Base-by-base conservation (phyloP, 2,888 invertebrate genomes). In the Meliscaeva auricollis region DNA sequence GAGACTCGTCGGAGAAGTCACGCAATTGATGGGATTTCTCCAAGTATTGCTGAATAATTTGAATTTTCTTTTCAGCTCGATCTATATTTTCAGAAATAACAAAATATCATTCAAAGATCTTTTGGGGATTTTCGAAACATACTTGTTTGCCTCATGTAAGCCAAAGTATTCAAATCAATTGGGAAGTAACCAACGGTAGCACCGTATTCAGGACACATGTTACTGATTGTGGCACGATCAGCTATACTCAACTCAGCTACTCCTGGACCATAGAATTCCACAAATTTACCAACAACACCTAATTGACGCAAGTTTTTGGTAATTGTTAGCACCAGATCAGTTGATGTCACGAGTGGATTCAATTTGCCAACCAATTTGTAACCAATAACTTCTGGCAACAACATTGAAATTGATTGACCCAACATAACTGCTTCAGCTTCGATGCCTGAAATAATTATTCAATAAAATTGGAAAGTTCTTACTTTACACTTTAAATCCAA, bases 341-440 rank as follows among this genome's bases (percentile, higher is more conserved):
- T 99, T 0, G 98, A 98, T 0, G 99, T 99, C 11, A 96, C 96
- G 56, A 97, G 94, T 1, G 96, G 95, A 89, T 94, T 95, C 72
- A 99, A 92, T 87, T 94, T 94, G 1, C 99, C 99, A 1, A 94
- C 93, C 54, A 99, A 93, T 90, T 95, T 96, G 93, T 98, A 99
- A 0, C 99, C 99, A 20, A 99, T 96, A 20, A 99, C 99, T 92
- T 98, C 95, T 0, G 99, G 99, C 50, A 99, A 92, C 87, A 99
- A 93, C 98, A 99, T 99, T 75, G 97, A 97, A 89, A 99, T 98
- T 0, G 99, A 96, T 91, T 99, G 99, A 0, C 99, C 99, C 89
- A 99, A 92, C 99, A 99, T 99, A 50, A 99, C 99, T 3, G 99
- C 99, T 91, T 99, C 99, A 0, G 99, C 99, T 94, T 99, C 99